phyloP scores from a whole-genome alignment of 2,113 vertebrate genomes.

The Sus scrofa region T2T-Sscrofa CM000817.6:144527501-144528000 shows the following conservation, averaged over 20 bases:
- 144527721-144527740: conserved; percentile 34
- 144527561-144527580: conserved; percentile 63
- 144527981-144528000: neutral
- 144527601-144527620: neutral
- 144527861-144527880: neutral
- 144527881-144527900: conserved; percentile 7
- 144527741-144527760: conserved; percentile 2
- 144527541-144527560: conserved; percentile 51
- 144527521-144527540: neutral
- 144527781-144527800: conserved; percentile 45
- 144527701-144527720: conserved; percentile 20
- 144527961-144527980: conserved; percentile 9
- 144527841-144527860: conserved; percentile 15
- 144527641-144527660: conserved; percentile 4
- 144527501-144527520: conserved; percentile 15
- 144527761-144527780: neutral
- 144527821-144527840: conserved; percentile 49
- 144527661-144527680: neutral
- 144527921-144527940: neutral
- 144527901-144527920: neutral
- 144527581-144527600: conserved; percentile 67
- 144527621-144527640: conserved; percentile 42
- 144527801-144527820: conserved; percentile 16
- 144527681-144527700: conserved; percentile 70
- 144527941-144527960: neutral